These are phyloP conservation scores for Novumbra hubbsi DNA, from an alignment of 2,797 vertebrate genomes.

Conservation along the genomic window DNA sequence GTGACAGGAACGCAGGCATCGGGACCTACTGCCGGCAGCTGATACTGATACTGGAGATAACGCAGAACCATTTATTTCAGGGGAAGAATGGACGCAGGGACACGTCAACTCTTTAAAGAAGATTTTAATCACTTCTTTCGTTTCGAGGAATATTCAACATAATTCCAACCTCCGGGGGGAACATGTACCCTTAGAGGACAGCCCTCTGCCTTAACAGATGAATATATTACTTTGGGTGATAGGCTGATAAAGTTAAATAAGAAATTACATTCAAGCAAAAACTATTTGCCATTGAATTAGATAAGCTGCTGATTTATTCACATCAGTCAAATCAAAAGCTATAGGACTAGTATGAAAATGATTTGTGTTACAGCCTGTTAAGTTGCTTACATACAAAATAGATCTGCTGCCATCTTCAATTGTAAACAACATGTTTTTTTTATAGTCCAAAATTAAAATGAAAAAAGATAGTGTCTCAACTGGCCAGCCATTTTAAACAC, in stretches of 20 bases:
- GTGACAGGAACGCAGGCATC: neutral
- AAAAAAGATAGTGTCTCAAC: neutral
- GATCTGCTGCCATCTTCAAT: neutral
- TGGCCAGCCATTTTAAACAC: neutral
- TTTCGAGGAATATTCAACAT: conserved; percentile 13
- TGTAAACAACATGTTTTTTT: neutral
- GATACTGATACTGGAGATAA: neutral
- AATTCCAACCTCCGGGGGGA: conserved; percentile 11
- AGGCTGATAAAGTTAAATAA: neutral
- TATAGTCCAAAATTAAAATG: neutral
- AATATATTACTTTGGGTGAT: neutral
- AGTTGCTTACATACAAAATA: neutral
- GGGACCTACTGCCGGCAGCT: neutral
- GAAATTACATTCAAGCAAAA: neutral
- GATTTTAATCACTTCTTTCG: conserved; percentile 40
- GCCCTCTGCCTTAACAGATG: neutral
- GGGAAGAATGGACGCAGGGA: neutral
- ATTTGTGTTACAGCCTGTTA: neutral
- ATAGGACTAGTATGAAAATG: neutral
- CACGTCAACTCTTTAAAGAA: conserved; percentile 7
- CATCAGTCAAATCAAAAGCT: neutral
- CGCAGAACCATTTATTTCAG: neutral
- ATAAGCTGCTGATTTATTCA: neutral
- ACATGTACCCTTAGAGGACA: conserved; percentile 9
- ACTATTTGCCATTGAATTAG: neutral